These are phyloP conservation scores for Acleris literana DNA, from an alignment of 2,888 invertebrate species.

Conservation along the genomic window DNA sequence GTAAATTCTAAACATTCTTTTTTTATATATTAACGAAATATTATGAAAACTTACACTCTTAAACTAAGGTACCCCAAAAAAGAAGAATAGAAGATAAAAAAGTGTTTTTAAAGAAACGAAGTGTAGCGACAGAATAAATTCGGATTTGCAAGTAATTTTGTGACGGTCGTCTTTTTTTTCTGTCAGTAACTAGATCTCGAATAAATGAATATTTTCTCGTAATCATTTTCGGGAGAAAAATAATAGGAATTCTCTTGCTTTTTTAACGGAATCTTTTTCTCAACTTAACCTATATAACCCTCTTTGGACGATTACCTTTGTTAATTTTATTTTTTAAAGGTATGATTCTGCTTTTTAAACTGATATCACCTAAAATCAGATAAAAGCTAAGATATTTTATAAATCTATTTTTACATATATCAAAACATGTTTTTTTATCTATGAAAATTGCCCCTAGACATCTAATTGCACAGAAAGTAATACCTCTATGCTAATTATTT, in stretches of 20 bases:
- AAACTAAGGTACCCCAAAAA: slow-evolving; percentile 17
- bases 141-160: slow-evolving; percentile 35
- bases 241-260: slow-evolving; percentile 13
- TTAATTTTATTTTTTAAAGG: background rate
- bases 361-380: too few species aligned
- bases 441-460: too few species aligned
- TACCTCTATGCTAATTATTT: too few species aligned
- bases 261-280: slow-evolving; percentile 4
- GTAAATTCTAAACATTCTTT: too few species aligned
- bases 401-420: too few species aligned
- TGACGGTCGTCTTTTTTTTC: slow-evolving; percentile 22
- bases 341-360: too few species aligned
- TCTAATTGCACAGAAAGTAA: too few species aligned
- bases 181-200: slow-evolving; percentile 33
- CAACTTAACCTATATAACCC: background rate
- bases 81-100: slow-evolving; percentile 17
- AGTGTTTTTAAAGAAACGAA: slow-evolving; percentile 32
- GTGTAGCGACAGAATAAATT: slow-evolving; percentile 34
- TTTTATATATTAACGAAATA: too few species aligned
- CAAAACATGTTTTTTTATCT: too few species aligned
- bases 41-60: background rate
- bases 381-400: too few species aligned
- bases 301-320: background rate
- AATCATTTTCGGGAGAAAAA: slow-evolving; percentile 29
- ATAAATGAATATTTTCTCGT: slow-evolving; percentile 36